Base-by-base conservation (phyloP, 2,797 vertebrate genomes). In the Pipistrellus nathusii region DNA sequence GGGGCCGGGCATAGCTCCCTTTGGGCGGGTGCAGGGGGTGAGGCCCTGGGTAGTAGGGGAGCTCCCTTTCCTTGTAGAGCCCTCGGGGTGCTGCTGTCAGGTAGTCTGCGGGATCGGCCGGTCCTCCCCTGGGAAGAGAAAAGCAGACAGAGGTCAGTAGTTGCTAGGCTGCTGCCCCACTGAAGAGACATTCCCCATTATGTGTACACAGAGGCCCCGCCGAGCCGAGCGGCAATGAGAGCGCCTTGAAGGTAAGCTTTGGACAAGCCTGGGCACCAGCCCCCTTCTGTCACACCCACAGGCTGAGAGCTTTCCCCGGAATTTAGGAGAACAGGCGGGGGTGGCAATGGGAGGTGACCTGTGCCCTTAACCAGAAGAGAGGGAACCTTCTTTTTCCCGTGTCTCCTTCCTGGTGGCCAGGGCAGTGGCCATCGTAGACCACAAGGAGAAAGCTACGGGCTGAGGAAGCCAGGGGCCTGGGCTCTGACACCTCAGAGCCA, bases 31-130 rank as follows among this genome's bases (percentile, higher is more conserved):
- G 98, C 87, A 97, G 83, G 1, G 99, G 97, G 91, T 99, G 99
- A 83, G 98, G 97, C 91, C 98, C 98, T 18, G 98, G 98, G 96
- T 98, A 98, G 73, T 98, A 98, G 0, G 98, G 98, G 97, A 97
- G 99, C 97, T 98, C 99, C 97, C 98, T 98, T 97, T 98, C 98
- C 91, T 98, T 98, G 97, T 98, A 98, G 4, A 95, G 85, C 1
- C 98, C 96, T 97, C 98, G 99, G 10, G 98, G 98, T 59, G 98
- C 99, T 59, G 98, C 99, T 35, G 98, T 97, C 80, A 99, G 98
- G 92, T 99, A 99, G 59, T 99, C 99, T 8, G 97, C 93, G 20
- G 99, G 98, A 85, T 99, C 99, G 94, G 98, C 86, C 0, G 99
- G 98, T 88, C 98, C 99, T 87, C 98, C 98, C 97, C 99, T 99